Evolutionary conservation across 2,888 invertebrate species (phyloP), one percentile per base, ranked within the genome.

Genomic region (Entomobrya multifasciata): DNA sequence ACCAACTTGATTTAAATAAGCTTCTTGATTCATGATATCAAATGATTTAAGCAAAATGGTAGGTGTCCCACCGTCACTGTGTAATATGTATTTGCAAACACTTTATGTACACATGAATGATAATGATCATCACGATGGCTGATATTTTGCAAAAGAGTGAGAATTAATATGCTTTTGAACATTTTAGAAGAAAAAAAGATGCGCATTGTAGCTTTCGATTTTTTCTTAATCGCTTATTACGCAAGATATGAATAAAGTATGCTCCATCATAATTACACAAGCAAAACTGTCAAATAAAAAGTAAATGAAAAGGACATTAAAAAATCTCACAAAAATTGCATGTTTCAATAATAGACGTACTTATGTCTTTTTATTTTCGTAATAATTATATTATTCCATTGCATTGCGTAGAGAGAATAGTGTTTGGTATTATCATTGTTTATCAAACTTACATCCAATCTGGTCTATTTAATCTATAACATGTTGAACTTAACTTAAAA

Each of bases 131-230:
- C 36, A 30, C 60, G 70, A 57, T 47, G 25, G 74, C 13, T 36
- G 25, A 22, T 55, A 74, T 84, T 84, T 76, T 77, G 55, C 60
- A 82, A 74, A 81, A 41, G 55, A 67, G 84, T 84, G 70, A 67
- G 84, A 84, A 84, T 84, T 77, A 70, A 44, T 84, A 84, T 78
- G 78, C 57, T 70, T 78, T 78, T 84, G 70, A 84, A 77, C 22
- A 70, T 67, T 70, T 84, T 83, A n/a, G 22, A 17, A 47, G 30
- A 11, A 49, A 47, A 57, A 67, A 57, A 30, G 85, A 72, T 70
- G 70, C 20, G 36, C n/a, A n/a, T n/a, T n/a, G n/a, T n/a, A n/a
- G n/a, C n/a, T n/a, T n/a, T n/a, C n/a, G n/a, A n/a, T n/a, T n/a
- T n/a, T n/a, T n/a, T n/a, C n/a, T n/a, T n/a, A n/a, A n/a, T n/a